phyloP scores from a whole-genome alignment of 2,797 vertebrate genomes.

The Urocyon cinereoargenteus region DNA sequence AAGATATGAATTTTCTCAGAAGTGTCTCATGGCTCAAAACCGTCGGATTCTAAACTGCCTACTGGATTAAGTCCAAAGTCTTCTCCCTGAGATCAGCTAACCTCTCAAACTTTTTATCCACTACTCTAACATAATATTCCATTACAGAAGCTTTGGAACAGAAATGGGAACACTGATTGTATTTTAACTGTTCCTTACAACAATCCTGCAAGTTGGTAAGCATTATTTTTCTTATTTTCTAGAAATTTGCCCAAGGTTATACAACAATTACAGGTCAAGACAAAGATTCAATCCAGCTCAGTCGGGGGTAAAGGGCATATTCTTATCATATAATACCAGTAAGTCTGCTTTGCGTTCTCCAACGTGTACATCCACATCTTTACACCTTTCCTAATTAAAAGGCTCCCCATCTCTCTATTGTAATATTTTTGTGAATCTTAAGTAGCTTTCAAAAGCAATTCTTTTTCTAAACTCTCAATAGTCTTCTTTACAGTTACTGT shows the following conservation, averaged over 20 bases:
- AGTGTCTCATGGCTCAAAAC: neutral
- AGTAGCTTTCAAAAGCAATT: neutral
- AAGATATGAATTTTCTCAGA: neutral
- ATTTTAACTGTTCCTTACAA: neutral
- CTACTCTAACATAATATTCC: neutral
- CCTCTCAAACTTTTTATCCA: neutral
- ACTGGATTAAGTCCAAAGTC: neutral
- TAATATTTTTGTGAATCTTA: neutral
- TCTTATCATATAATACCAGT: neutral
- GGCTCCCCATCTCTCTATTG: neutral
- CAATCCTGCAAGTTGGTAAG: neutral
- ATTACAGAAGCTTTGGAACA: neutral
- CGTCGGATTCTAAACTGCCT: neutral
- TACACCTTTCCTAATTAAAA: neutral
- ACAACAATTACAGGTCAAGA: neutral
- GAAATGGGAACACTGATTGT: neutral
- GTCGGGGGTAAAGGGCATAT: neutral
- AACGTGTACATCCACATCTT: neutral
- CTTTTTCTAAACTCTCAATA: neutral
- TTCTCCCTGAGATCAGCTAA: neutral
- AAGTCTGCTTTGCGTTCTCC: neutral
- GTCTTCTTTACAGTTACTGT: neutral
- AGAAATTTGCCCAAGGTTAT: neutral
- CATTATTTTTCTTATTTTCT: constrained; percentile 2
- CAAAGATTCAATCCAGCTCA: neutral